phyloP scores from a whole-genome alignment of 2,797 vertebrate genomes.

The Leuciscus waleckii region DNA sequence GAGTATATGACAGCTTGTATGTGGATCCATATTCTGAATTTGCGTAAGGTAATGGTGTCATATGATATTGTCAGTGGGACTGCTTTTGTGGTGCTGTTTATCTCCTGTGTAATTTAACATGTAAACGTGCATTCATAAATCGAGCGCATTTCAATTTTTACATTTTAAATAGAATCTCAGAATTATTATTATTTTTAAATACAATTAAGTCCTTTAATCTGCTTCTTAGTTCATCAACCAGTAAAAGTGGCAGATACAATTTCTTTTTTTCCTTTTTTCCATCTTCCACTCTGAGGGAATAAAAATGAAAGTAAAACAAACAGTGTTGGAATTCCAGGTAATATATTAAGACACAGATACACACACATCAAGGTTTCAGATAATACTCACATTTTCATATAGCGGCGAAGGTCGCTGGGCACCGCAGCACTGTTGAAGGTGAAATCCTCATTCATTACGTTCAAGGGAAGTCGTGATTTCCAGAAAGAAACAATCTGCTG shows the following conservation, averaged over 20 bases:
- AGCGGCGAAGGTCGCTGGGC: constrained; percentile 91
- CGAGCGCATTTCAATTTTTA: not conserved
- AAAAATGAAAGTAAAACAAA: not conserved
- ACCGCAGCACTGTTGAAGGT: constrained; percentile 89
- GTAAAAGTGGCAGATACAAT: constrained; percentile 94
- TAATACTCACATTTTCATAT: constrained; percentile 91
- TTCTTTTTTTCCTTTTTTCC: constrained; percentile 86
- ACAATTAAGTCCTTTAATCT: constrained; percentile 94
- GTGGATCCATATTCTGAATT: constrained; percentile 94
- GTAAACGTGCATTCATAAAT: not conserved
- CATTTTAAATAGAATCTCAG: not conserved
- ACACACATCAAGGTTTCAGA: not conserved
- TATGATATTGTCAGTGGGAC: constrained; percentile 92
- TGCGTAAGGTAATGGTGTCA: constrained; percentile 89
- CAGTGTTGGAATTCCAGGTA: not conserved
- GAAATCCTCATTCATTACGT: constrained; percentile 94
- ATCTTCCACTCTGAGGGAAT: constrained; percentile 83
- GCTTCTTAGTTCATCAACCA: constrained; percentile 94
- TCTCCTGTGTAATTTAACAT: constrained; percentile 76
- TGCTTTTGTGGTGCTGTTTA: constrained; percentile 84
- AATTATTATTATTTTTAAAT: constrained; percentile 58
- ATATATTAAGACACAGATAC: not conserved
- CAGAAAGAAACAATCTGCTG: constrained; percentile 84
- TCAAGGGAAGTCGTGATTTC: constrained; percentile 88
- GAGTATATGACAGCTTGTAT: constrained; percentile 94